Conservation (phyloP, 2,888 invertebrate genomes). For the Lasioglossum leucozonium region DNA sequence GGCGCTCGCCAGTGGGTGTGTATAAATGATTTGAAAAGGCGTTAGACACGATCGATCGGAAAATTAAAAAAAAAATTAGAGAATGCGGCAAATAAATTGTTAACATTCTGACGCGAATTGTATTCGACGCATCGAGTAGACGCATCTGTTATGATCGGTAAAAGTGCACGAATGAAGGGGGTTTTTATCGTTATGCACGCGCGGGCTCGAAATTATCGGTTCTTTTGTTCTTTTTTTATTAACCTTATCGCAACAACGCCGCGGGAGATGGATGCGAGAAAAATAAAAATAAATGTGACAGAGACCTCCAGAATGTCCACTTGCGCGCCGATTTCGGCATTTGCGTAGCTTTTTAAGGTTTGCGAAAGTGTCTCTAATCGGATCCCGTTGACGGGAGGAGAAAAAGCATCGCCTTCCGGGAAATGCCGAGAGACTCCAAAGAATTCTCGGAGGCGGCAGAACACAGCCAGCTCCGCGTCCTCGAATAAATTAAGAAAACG, state of each 20-base stretch:
- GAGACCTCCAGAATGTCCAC: slow-evolving; percentile 81
- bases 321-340: slow-evolving; percentile 79
- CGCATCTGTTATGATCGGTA: slow-evolving; percentile 28
- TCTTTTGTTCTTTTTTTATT: not conserved
- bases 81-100: slow-evolving; percentile 23
- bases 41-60: not conserved
- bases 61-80: slow-evolving; percentile 17
- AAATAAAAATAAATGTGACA: slow-evolving; percentile 66
- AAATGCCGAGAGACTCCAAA: slow-evolving; percentile 58
- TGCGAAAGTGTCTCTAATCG: slow-evolving; percentile 55
- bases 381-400: slow-evolving; percentile 46
- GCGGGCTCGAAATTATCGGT: not conserved
- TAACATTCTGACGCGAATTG: slow-evolving; percentile 7
- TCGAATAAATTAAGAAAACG: slow-evolving; percentile 53
- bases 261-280: slow-evolving; percentile 14
- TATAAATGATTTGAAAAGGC: not conserved
- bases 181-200: slow-evolving; percentile 12
- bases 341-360: slow-evolving; percentile 66
- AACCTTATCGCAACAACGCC: slow-evolving; percentile 25
- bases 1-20: not conserved
- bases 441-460: slow-evolving; percentile 56
- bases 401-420: slow-evolving; percentile 67
- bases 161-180: slow-evolving; percentile 25
- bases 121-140: not conserved
- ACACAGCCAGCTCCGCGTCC: slow-evolving; percentile 50